A percentile compares a stretch with the other conserved stretches of the same genome.
Evolutionary conservation across 2,797 vertebrate genomes (phyloP).

Genomic region (Tadarida brasiliensis): DNA sequence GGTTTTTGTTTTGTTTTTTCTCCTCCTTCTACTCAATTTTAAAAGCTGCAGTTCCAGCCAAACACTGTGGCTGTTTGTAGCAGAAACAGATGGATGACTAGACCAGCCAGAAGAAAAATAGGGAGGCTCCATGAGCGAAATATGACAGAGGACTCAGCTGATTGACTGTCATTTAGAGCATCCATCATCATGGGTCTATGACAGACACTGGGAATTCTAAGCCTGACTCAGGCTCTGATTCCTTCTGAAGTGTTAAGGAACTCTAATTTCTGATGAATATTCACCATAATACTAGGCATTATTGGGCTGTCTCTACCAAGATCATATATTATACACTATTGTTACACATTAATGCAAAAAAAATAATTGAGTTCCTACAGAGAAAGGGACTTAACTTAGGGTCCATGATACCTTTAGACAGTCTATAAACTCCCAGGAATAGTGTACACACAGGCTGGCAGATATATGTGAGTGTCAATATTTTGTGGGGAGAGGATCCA

Average conservation of each 20-base stretch:
- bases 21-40: background rate
- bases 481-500: background rate
- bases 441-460: background rate
- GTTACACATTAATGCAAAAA: background rate
- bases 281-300: background rate
- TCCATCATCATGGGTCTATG: background rate
- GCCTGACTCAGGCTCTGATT: background rate
- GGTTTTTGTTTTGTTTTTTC: background rate
- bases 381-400: background rate
- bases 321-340: background rate
- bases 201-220: background rate
- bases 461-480: background rate
- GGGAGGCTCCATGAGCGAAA: background rate
- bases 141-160: background rate
- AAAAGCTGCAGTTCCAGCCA: constrained; percentile 11
- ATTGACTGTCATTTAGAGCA: constrained; percentile 30
- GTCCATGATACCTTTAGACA: background rate
- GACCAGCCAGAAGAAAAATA: constrained; percentile 6
- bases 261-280: background rate
- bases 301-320: background rate
- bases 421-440: background rate
- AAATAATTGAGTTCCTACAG: background rate
- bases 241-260: constrained; percentile 12
- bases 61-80: constrained; percentile 39
- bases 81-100: constrained; percentile 20